Evolutionary conservation across 2,113 vertebrate genomes (phyloP).

Genomic region (Plecturocebus donacophilus): DNA sequence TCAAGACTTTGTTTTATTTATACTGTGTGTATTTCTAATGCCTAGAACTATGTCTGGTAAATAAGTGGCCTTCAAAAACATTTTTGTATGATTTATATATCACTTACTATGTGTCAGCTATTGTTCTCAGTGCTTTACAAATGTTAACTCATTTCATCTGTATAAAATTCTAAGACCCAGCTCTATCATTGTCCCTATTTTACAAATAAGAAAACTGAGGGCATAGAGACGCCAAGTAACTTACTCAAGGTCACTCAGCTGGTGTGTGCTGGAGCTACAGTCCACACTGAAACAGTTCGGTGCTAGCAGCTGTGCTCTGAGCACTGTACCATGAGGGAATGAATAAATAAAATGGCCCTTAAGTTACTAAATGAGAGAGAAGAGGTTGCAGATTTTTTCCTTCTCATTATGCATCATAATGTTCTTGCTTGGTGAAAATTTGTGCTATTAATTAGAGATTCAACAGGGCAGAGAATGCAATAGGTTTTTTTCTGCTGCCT

Average conservation of each 20-base stretch:
- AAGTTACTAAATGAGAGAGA: not conserved
- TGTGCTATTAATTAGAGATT: not conserved
- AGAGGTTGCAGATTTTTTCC: not conserved
- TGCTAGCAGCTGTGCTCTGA: not conserved
- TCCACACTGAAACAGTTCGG: not conserved
- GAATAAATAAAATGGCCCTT: not conserved
- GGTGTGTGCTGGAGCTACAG: not conserved
- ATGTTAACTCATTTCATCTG: not conserved
- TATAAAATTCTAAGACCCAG: not conserved
- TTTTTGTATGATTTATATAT: not conserved
- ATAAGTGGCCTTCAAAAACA: not conserved
- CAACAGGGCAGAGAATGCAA: not conserved
- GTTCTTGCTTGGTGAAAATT: not conserved
- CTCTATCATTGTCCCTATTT: not conserved
- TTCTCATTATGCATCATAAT: not conserved
- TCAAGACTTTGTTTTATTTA: not conserved
- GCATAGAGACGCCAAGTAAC: not conserved
- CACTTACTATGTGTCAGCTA: not conserved
- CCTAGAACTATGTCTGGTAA: not conserved
- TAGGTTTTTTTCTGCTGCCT: not conserved
- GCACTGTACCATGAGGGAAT: not conserved
- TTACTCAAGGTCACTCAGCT: not conserved
- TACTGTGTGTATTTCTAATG: not conserved
- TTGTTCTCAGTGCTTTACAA: not conserved
- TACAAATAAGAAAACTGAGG: not conserved